Evolutionary conservation across 2,888 invertebrate species (phyloP), one percentile per base, ranked within the genome.

Genomic region (Agrotis exclamationis): DNA sequence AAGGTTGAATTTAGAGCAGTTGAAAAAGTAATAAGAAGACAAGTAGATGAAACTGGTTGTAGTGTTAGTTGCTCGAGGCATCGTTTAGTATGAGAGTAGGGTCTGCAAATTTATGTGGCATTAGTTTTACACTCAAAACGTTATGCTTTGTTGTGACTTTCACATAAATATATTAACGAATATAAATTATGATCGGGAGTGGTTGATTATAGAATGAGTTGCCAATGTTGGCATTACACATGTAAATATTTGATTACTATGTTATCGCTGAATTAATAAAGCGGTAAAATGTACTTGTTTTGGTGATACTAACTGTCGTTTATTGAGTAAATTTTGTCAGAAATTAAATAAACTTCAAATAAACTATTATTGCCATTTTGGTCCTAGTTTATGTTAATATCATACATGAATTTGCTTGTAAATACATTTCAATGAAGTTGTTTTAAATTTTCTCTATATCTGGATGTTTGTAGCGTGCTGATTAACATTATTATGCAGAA

Each of bases 61-160:
- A 81, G 84, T 83, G 82, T 85, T 80, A 85, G 84, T 82, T 78
- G 90, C 92, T 87, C 72, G 75, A 79, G 90, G 92, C 90, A 83
- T 89, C 91, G 88, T 90, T 92, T 91, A 91, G 86, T 83, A 84
- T 85, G 81, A 83, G 86, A 84, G 87, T 84, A 87, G 85, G 85
- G 84, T 83, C 82, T 70, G 86, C 86, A 88, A 89, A 91, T 91
- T 91, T 92, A 92, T 92, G 87, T 88, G 87, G 84, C 88, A 85
- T 86, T 86, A 86, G 88, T 87, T 90, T 90, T 86, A 86, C 89
- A 83, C 87, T 87, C 83, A 82, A 86, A 87, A 88, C 84, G 84
- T 86, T 88, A 80, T 82, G 88, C 87, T 90, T 91, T 90, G 91
- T 90, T 90, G 80, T 86, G 88, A 87, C 88, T 90, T 86, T 86